Conservation (phyloP, 64 coral and sea anemone genomes). For the Cladopsammia gracilis region DNA sequence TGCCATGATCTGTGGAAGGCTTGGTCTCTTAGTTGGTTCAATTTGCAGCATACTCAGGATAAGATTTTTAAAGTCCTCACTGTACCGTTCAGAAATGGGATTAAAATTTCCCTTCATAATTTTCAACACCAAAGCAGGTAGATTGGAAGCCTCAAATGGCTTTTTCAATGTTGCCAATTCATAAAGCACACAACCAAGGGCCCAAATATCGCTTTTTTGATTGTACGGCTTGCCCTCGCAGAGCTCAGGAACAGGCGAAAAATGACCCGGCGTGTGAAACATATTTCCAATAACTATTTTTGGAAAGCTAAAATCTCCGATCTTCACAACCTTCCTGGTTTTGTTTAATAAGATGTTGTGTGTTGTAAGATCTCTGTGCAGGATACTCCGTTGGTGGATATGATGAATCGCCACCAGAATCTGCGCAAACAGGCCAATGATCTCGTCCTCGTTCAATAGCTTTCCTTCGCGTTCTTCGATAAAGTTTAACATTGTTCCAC, state of each 20-base stretch:
- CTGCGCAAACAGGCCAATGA: slow-evolving; percentile 86
- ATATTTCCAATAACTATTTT: slow-evolving; percentile 94
- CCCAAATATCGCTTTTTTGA: slow-evolving; percentile 98
- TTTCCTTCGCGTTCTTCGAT: slow-evolving; percentile 85
- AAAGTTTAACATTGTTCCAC: slow-evolving; percentile 84
- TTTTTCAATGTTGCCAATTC: slow-evolving; percentile 88
- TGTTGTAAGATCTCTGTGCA: slow-evolving; percentile 98
- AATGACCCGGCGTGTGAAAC: slow-evolving; percentile 97
- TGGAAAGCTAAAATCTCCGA: slow-evolving; percentile 97
- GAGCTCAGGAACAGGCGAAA: slow-evolving; percentile 82
- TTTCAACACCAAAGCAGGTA: slow-evolving; percentile 91
- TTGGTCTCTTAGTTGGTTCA: slow-evolving; percentile 81
- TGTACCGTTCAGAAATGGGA: slow-evolving; percentile 91
- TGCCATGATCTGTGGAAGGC: slow-evolving; percentile 88
- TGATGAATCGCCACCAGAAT: slow-evolving; percentile 85
- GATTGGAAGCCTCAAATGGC: slow-evolving; percentile 93
- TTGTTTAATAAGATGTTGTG: slow-evolving; percentile 96
- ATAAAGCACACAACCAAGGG: slow-evolving; percentile 96
- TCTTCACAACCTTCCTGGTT: slow-evolving; percentile 88
- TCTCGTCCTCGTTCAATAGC: slow-evolving; percentile 91
- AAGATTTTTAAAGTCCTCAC: slow-evolving; percentile 81
- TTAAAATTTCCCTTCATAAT: slow-evolving; percentile 81
- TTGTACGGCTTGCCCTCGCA: slow-evolving; percentile 98
- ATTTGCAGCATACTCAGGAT: slow-evolving; percentile 78
- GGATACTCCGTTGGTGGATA: slow-evolving; percentile 83